Conservation (phyloP, 2,113 vertebrate genomes). For the Passer domesticus region DNA sequence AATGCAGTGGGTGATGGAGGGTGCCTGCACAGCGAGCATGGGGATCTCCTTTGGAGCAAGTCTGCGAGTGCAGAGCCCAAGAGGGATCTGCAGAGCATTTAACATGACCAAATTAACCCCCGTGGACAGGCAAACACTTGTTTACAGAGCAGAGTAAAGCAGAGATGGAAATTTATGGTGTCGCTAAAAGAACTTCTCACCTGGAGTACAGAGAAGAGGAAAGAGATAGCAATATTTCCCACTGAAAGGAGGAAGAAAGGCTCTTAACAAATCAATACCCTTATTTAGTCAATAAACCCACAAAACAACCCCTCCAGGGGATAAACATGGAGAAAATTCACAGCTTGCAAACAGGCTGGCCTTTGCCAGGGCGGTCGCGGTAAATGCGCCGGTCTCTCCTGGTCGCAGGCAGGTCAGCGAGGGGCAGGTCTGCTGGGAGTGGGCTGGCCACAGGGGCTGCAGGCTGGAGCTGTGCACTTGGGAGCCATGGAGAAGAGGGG, state of each 20-base stretch:
- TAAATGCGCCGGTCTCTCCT: background rate
- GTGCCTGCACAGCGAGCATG: accelerated
- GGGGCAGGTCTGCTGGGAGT: background rate
- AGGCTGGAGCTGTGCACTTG: background rate
- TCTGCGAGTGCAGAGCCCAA: background rate
- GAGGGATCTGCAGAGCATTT: conserved; percentile 37
- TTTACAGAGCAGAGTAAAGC: conserved; percentile 70
- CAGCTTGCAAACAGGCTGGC: conserved; percentile 23
- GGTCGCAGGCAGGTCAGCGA: accelerated
- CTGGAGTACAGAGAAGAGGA: conserved; percentile 25
- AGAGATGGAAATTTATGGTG: conserved; percentile 74
- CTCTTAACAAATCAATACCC: conserved; percentile 80
- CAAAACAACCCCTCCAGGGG: conserved; percentile 52
- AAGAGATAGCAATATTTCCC: conserved; percentile 64
- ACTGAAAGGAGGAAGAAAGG: conserved; percentile 68
- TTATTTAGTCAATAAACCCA: conserved; percentile 74
- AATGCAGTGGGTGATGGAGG: background rate
- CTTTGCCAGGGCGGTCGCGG: background rate
- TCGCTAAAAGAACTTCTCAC: conserved; percentile 70
- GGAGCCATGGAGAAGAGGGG: background rate
- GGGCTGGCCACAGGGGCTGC: background rate
- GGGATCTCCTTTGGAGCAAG: conserved; percentile 4
- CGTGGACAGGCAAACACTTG: conserved; percentile 67
- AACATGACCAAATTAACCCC: conserved; percentile 74
- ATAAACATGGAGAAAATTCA: conserved; percentile 61